Percentiles rank a stretch among this genome's conserved stretches.
Conservation (phyloP, 2,113 vertebrate species). For the Herpetotheres cachinnans region DNA sequence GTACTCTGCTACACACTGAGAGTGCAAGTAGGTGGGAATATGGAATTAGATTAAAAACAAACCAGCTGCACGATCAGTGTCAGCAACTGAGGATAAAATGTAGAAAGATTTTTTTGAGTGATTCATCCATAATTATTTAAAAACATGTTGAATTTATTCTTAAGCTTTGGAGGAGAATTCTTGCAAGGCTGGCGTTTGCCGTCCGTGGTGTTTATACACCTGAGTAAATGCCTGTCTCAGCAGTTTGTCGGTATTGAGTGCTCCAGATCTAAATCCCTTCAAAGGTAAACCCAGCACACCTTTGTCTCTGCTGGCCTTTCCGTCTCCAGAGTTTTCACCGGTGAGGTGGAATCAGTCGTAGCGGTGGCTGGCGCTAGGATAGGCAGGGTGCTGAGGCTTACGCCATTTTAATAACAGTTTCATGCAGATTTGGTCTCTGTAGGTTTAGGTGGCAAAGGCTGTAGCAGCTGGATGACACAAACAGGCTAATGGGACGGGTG, state of each 20-base stretch:
- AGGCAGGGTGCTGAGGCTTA: not conserved
- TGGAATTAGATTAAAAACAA: not conserved
- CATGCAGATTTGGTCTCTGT: not conserved
- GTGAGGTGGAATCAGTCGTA: not conserved
- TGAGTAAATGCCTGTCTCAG: slow-evolving; percentile 57
- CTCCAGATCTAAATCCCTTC: slow-evolving; percentile 54
- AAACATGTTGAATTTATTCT: slow-evolving; percentile 52
- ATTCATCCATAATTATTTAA: slow-evolving; percentile 51
- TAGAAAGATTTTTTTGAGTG: slow-evolving; percentile 6
- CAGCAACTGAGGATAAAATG: slow-evolving; percentile 10
- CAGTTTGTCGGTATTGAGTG: slow-evolving; percentile 4
- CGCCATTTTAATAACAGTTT: not conserved
- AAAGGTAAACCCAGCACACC: slow-evolving; percentile 29
- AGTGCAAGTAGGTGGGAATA: not conserved
- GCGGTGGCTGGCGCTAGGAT: not conserved
- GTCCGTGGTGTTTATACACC: slow-evolving; percentile 8
- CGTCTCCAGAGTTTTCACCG: not conserved
- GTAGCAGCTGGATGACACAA: not conserved
- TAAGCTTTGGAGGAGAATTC: slow-evolving; percentile 26
- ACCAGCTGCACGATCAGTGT: not conserved
- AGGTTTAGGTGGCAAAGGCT: not conserved
- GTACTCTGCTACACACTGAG: not conserved
- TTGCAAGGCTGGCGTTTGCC: not conserved
- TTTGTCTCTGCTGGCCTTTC: not conserved
- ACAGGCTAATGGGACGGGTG: not conserved